These are phyloP conservation scores for Turritopsis rubra DNA, from an alignment of 30 jellyfish, hydroid and myxozoan species.

Conservation along the genomic window DNA sequence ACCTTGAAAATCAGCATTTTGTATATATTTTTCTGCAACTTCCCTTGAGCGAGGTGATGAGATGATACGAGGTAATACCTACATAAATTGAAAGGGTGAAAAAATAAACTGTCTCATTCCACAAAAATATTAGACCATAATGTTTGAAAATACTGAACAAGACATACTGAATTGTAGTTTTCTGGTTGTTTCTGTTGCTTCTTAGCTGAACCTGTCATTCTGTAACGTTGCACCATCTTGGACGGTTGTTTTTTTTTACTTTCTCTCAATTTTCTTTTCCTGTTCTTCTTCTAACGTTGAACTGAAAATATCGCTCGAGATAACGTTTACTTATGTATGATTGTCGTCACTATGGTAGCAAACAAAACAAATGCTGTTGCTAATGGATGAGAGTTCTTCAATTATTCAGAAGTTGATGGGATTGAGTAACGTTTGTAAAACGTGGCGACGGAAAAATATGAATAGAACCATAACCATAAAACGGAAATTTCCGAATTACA, in stretches of 20 bases:
- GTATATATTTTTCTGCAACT: conserved; percentile 14
- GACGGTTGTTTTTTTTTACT: too few species aligned
- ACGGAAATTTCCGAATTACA: too few species aligned
- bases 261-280: too few species aligned
- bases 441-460: neutral
- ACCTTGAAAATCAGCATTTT: conserved; percentile 4
- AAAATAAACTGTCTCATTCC: neutral
- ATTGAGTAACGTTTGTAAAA: neutral
- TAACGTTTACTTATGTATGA: neutral
- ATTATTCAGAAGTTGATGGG: neutral
- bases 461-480: too few species aligned
- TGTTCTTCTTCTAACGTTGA: neutral
- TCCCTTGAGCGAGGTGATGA: neutral
- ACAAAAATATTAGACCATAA: neutral
- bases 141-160: neutral
- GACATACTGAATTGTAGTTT: neutral
- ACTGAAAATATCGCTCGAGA: neutral
- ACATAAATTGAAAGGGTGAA: neutral
- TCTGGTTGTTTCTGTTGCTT: neutral
- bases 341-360: neutral
- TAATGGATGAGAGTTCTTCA: neutral
- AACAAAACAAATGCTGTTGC: neutral
- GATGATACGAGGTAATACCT: conserved; percentile 26
- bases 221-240: neutral
- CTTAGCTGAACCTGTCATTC: neutral